Conservation (phyloP, 2,888 invertebrate genomes). For the Hofmannophila pseudospretella region DNA sequence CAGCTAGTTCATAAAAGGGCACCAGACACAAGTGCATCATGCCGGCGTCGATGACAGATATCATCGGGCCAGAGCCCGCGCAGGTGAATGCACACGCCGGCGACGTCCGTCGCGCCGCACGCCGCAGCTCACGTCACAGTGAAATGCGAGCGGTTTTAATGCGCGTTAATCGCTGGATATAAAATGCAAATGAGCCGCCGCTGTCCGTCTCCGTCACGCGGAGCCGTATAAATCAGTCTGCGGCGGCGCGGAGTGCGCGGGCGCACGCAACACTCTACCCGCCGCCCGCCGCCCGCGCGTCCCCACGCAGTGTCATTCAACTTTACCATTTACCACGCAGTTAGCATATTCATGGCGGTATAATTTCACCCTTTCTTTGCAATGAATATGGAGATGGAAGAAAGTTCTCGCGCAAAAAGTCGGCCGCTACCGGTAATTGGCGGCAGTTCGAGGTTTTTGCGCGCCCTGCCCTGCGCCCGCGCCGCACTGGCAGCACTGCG, state of each 20-base stretch:
- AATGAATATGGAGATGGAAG: slow-evolving; percentile 71
- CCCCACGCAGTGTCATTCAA: slow-evolving; percentile 57
- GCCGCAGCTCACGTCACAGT: too few relatives aligned
- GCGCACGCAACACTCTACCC: slow-evolving; percentile 2
- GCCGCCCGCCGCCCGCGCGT: slow-evolving; percentile 17
- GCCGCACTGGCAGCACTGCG: slow-evolving; percentile 1
- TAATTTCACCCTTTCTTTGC: slow-evolving; percentile 74
- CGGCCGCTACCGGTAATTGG: slow-evolving; percentile 64
- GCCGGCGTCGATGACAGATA: too few relatives aligned
- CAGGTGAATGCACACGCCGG: too few relatives aligned
- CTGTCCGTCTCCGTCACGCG: slow-evolving; percentile 8
- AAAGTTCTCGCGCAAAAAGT: slow-evolving; percentile 74
- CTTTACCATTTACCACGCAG: slow-evolving; percentile 67
- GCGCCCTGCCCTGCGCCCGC: slow-evolving; percentile 10
- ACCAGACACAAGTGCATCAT: too few relatives aligned
- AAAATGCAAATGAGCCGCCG: slow-evolving; percentile 2
- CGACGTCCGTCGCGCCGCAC: too few relatives aligned
- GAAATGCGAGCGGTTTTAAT: neutral
- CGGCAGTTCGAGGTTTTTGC: slow-evolving; percentile 48
- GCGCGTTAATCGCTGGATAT: neutral
- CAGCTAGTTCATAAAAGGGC: too few relatives aligned
- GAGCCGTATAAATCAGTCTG: slow-evolving; percentile 5
- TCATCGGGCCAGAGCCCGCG: too few relatives aligned
- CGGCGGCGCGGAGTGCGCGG: neutral
- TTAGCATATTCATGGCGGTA: slow-evolving; percentile 66